Evolutionary conservation across 2,113 vertebrate species (phyloP).

Genomic region (Pygoscelis antarcticus): DNA sequence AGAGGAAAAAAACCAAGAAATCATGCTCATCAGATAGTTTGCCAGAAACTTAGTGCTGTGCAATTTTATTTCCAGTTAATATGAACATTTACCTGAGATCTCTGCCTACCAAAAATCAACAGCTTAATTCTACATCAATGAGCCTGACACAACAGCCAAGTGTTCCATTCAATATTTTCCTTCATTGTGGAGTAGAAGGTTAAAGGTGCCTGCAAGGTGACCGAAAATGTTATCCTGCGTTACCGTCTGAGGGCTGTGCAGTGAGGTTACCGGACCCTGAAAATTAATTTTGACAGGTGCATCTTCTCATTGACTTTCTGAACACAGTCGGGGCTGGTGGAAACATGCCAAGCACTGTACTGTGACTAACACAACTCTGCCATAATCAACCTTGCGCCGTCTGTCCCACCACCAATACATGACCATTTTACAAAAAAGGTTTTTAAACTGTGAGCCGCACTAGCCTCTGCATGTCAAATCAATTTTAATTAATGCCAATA

Average conservation of each 20-base stretch:
- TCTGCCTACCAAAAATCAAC: background rate
- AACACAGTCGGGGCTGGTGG: conserved; percentile 38
- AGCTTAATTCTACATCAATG: background rate
- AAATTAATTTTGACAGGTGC: conserved; percentile 78
- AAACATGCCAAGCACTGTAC: conserved; percentile 58
- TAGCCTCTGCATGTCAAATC: conserved; percentile 61
- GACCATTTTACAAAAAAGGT: conserved; percentile 40
- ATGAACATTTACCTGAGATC: background rate
- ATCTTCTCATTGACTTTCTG: conserved; percentile 73
- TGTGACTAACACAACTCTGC: conserved; percentile 73
- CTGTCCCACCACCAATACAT: conserved; percentile 67
- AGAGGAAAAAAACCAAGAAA: background rate
- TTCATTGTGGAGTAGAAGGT: background rate
- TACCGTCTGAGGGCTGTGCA: conserved; percentile 18
- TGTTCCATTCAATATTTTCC: background rate
- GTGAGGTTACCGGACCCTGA: conserved; percentile 62
- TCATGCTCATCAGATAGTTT: background rate
- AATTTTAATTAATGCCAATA: conserved; percentile 77
- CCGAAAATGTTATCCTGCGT: background rate
- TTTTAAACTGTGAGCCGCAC: conserved; percentile 27
- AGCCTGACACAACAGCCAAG: background rate
- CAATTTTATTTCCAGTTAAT: background rate
- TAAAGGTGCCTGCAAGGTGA: conserved; percentile 30
- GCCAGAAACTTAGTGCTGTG: background rate
- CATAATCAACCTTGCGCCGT: conserved; percentile 54